Percentiles rank a stretch among this genome's conserved stretches.
Evolutionary conservation across 2,797 vertebrate species (phyloP).

Genomic region (Mallotus villosus): DNA sequence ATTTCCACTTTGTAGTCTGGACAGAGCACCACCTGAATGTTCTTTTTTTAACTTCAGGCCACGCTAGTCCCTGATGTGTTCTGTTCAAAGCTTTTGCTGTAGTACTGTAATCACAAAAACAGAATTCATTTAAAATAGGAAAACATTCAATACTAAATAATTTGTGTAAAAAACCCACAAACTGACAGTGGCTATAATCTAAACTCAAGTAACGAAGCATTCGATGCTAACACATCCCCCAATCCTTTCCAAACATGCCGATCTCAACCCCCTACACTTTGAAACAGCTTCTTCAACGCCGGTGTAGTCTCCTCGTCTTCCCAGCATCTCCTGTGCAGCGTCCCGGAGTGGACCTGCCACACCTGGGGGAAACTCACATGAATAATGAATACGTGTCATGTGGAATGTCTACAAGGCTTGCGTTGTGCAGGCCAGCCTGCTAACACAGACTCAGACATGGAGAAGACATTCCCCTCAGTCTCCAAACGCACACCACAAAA

Average conservation of each 20-base stretch:
- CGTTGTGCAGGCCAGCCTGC: constrained; percentile 40
- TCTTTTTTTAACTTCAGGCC: constrained; percentile 14
- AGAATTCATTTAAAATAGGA: no score
- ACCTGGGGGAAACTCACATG: background rate
- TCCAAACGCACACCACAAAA: constrained; percentile 40
- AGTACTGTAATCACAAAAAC: no score
- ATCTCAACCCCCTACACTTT: background rate
- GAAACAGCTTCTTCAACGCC: background rate
- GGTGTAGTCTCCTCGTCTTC: background rate
- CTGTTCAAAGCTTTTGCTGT: no score
- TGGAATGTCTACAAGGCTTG: constrained; percentile 38
- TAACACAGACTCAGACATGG: constrained; percentile 48
- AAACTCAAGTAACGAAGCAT: background rate
- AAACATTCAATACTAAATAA: no score
- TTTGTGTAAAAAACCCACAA: background rate
- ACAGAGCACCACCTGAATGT: background rate
- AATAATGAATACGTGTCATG: background rate
- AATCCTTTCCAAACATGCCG: background rate
- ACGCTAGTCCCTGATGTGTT: no score
- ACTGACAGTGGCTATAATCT: background rate
- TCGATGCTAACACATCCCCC: background rate
- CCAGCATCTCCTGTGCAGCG: background rate
- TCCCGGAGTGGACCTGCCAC: background rate
- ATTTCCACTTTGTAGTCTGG: background rate
- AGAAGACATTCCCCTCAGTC: constrained; percentile 52